Conservation (phyloP, 2,797 vertebrate species). For the Oophaga sylvatica region DNA sequence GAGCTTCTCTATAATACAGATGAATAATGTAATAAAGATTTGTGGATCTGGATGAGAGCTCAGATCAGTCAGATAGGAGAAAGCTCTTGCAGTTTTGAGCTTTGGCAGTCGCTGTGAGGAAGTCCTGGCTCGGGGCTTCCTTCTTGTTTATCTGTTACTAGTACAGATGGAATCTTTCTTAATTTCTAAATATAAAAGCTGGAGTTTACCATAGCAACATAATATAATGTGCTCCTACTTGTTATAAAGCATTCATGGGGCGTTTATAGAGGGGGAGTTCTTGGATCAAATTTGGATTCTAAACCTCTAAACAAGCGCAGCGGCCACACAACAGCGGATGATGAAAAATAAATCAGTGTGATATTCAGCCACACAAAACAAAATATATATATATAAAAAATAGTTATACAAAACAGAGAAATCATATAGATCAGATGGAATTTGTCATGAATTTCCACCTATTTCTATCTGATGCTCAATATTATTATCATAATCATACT, state of each 20-base stretch:
- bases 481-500: too few relatives aligned
- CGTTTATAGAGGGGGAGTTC: neutral
- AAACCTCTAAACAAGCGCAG: neutral
- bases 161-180: constrained; percentile 35
- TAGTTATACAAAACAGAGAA: too few relatives aligned
- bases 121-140: neutral
- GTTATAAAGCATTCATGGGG: neutral
- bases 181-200: constrained; percentile 35
- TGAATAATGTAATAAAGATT: neutral
- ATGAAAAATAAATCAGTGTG: neutral
- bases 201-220: constrained; percentile 12
- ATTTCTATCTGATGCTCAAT: too few relatives aligned
- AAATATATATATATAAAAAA: neutral
- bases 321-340: neutral
- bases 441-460: too few relatives aligned
- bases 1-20: neutral
- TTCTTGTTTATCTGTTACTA: constrained; percentile 20
- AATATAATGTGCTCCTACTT: neutral
- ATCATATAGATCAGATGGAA: too few relatives aligned
- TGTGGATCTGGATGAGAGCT: neutral
- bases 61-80: neutral
- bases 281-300: neutral
- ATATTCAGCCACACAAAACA: neutral
- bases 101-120: neutral
- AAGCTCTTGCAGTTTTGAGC: neutral